Base-by-base conservation (phyloP, 2,888 invertebrate species). In the Tineola bisselliella region DNA sequence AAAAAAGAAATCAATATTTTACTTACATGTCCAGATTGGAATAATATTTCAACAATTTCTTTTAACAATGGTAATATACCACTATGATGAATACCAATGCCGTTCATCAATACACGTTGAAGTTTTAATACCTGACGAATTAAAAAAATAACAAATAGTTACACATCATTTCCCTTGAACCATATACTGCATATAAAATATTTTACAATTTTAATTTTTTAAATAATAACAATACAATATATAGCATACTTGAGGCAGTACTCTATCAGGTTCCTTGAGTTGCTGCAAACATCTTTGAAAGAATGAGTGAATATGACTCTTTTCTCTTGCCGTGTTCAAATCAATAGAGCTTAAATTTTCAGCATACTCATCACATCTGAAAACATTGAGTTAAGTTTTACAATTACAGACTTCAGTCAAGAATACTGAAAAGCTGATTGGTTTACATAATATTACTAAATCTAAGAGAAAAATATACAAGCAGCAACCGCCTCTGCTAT, bases 21-120 rank as follows among this genome's bases (percentile, higher is more conserved):
- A 81, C 97, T 98, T 43, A 99, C 97, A 64, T 94, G 90, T 6
- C 98, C 97, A 65, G 91, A 90, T 73, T 97, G 96, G 75, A 99
- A 99, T 12, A 99, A 87, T 90, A 99, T 93, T 82, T 99, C 99
- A 0, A 99, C 98, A 60, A 99, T 96, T 89, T 99, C 99, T 75
- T 99, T 99, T n/a, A 99, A 89, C 68, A 99, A 94, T 0, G 99
- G 99, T 63, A 99, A 81, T 67, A 99, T 97, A 11, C 99, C 99
- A 76, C 98, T 98, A 81, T 99, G 99, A 81, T 99, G 99, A 3
- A 99, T 93, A 0, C 98, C 99, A 64, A 99, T 94, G 1, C 99
- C 99, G 62, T 94, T 90, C 68, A 91, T 90, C 18, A 87, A 65
- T 0, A 86, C 87, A 56, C 83, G 73, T 65, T 81, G 84, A 12